These are phyloP conservation scores for Lytechinus pictus DNA, from an alignment of 35 echinoderm and acorn worm genomes.

Conservation along the genomic window DNA sequence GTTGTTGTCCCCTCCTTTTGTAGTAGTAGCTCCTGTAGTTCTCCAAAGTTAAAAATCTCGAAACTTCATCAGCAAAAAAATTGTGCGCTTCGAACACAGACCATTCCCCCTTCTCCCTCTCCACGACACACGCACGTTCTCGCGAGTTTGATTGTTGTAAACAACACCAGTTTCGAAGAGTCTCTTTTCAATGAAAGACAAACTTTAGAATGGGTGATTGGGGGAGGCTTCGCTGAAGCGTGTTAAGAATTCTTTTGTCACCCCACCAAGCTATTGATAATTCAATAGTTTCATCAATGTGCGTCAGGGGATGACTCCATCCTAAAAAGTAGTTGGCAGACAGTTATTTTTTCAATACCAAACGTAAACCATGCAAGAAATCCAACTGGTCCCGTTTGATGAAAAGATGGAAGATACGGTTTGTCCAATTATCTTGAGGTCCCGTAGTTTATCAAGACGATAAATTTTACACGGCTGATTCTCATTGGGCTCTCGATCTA, in stretches of 20 bases:
- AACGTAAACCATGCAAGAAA: neutral
- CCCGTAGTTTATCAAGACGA: too few species aligned
- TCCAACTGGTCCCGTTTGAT: neutral
- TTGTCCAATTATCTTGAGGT: too few species aligned
- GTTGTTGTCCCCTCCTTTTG: neutral
- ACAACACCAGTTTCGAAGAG: slow-evolving; percentile 9
- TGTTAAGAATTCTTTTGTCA: neutral
- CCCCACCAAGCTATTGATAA: neutral
- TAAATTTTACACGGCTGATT: too few species aligned
- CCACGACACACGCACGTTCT: neutral
- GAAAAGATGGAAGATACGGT: neutral
- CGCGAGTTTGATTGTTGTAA: neutral
- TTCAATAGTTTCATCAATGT: neutral
- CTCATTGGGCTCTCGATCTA: too few species aligned
- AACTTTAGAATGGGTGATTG: neutral
- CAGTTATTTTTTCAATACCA: neutral
- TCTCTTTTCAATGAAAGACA: neutral
- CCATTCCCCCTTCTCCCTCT: neutral
- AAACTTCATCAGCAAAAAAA: neutral
- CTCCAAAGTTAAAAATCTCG: neutral
- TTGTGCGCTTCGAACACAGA: neutral
- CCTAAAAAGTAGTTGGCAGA: neutral
- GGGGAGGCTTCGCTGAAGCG: neutral
- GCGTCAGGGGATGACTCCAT: neutral
- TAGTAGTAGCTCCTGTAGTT: neutral